Evolutionary conservation across 2,888 invertebrate species (phyloP).

Genomic region (Oconnorella tubifera): DNA sequence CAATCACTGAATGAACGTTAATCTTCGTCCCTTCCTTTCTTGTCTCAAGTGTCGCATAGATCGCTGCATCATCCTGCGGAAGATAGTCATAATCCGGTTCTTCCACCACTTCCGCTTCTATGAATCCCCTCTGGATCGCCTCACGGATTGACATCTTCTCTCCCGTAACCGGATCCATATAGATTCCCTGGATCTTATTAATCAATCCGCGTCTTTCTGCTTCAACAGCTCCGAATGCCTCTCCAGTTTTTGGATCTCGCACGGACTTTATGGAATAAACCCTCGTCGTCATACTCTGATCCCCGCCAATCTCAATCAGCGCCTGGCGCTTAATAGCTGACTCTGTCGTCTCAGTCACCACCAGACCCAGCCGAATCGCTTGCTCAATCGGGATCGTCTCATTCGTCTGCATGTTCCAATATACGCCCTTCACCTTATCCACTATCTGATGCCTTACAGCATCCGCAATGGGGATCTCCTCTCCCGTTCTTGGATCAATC

Average conservation of each 20-base stretch:
- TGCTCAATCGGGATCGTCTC: conserved; percentile 76
- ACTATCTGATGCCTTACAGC: conserved; percentile 86
- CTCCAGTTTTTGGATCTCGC: conserved; percentile 29
- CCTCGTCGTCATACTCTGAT: conserved; percentile 24
- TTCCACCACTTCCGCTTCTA: conserved; percentile 33
- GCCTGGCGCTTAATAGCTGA: conserved; percentile 25
- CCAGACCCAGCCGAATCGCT: conserved; percentile 75
- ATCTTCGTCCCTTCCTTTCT: conserved; percentile 18
- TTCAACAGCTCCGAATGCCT: conserved; percentile 32
- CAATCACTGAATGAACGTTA: conserved; percentile 59
- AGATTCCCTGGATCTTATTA: conserved; percentile 53
- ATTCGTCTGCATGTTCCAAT: conserved; percentile 72
- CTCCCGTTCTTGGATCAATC: conserved; percentile 74
- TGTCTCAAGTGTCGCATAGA: conserved; percentile 36
- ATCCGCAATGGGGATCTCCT: conserved; percentile 67
- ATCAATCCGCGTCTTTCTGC: conserved; percentile 37
- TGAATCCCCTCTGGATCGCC: conserved; percentile 32
- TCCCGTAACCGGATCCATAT: conserved; percentile 66
- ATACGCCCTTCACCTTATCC: conserved; percentile 66
- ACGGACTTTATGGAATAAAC: conserved; percentile 35
- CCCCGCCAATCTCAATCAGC: conserved; percentile 28
- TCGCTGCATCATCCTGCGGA: conserved; percentile 40
- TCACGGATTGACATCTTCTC: conserved; percentile 67
- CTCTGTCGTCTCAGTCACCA: conserved; percentile 56
- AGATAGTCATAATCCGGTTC: conserved; percentile 36